Percentiles rank a stretch among this genome's conserved stretches.
Evolutionary conservation across 2,888 invertebrate genomes (phyloP).

Genomic region (Chydorus sphaericus): DNA sequence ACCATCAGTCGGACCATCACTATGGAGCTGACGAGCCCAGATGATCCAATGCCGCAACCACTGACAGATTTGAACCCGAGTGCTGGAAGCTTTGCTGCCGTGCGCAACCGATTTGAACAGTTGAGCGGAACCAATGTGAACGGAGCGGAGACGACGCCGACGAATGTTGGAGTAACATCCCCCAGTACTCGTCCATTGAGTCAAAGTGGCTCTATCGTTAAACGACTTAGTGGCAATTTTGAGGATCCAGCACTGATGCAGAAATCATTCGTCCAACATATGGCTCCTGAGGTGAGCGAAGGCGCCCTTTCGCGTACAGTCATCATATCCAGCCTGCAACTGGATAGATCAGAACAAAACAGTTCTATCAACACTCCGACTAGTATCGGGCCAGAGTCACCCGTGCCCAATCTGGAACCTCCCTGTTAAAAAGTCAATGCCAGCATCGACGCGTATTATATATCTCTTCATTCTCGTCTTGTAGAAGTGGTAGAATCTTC

Average conservation of each 20-base stretch:
- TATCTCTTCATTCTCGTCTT: too few species aligned
- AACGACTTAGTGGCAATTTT: conserved; percentile 8
- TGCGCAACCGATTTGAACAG: conserved; percentile 13
- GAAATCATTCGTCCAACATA: conserved; percentile 7
- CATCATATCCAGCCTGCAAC: conserved; percentile 12
- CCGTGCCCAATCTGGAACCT: conserved; percentile 9
- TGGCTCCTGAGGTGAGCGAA: conserved; percentile 10
- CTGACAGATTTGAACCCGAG: conserved; percentile 9
- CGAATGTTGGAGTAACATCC: neutral
- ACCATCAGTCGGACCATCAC: neutral
- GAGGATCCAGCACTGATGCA: neutral
- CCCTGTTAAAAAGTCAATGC: conserved; percentile 11
- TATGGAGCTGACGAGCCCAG: neutral
- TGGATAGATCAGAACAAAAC: conserved; percentile 7
- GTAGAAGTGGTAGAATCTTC: too few species aligned
- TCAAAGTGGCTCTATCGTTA: neutral
- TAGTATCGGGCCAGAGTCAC: conserved; percentile 4
- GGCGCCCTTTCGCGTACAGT: conserved; percentile 14
- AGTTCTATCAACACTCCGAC: neutral
- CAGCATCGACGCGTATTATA: too few species aligned
- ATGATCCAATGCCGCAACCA: neutral
- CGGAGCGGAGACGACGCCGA: conserved; percentile 4
- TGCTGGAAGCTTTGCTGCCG: conserved; percentile 11
- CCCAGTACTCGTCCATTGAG: neutral
- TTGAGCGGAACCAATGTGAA: neutral